Conservation (phyloP, 2,888 invertebrate species). For the Nymphalis urticae region DNA sequence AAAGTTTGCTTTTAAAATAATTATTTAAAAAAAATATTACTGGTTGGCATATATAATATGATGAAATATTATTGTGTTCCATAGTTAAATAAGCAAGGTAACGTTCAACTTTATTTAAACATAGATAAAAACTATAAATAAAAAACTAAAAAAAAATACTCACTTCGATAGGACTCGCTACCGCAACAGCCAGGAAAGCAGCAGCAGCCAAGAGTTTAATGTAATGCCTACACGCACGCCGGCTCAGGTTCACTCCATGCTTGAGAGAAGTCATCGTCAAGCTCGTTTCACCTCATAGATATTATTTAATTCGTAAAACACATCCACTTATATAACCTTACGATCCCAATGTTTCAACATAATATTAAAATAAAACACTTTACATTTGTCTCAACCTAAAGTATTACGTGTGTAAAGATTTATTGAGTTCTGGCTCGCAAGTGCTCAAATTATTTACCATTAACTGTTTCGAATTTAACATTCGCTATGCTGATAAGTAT, state of each 20-base stretch:
- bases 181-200: constrained; percentile 44
- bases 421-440: constrained; percentile 14
- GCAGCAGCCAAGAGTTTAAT: constrained; percentile 37
- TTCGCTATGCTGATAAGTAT: constrained; percentile 63
- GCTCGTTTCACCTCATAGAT: constrained; percentile 53
- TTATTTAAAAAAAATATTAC: too few relatives aligned
- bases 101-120: too few relatives aligned
- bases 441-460: constrained; percentile 19
- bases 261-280: constrained; percentile 80
- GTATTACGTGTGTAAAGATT: constrained; percentile 4
- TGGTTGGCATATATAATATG: too few relatives aligned
- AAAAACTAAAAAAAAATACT: constrained; percentile 46
- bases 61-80: too few relatives aligned
- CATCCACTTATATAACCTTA: constrained; percentile 29
- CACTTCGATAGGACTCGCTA: constrained; percentile 65
- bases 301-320: constrained; percentile 36
- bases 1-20: too few relatives aligned
- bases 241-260: constrained; percentile 86
- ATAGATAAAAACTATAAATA: neutral
- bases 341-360: constrained; percentile 16
- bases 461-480: constrained; percentile 44
- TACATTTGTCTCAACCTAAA: constrained; percentile 14
- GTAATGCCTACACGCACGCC: constrained; percentile 85
- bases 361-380: constrained; percentile 14
- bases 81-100: too few relatives aligned